Evolutionary conservation across 2,888 invertebrate species (phyloP).

Genomic region (Calliphora vomitoria): DNA sequence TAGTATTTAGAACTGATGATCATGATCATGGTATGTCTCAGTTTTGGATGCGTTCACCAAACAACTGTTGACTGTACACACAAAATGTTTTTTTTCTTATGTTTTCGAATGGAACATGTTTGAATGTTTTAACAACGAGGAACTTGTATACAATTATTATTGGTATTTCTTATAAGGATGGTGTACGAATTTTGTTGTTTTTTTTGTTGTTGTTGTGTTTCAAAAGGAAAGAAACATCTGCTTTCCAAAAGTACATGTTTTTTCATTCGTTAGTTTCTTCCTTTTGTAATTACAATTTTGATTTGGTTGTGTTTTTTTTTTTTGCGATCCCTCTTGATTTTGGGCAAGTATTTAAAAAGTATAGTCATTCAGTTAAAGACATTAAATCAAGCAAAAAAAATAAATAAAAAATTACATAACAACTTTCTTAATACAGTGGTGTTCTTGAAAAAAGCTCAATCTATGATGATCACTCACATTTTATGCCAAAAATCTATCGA

Average conservation of each 20-base stretch:
- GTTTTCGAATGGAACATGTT: slow-evolving; percentile 53
- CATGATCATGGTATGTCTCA: slow-evolving; percentile 13
- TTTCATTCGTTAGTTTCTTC: slow-evolving; percentile 34
- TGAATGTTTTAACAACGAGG: slow-evolving; percentile 40
- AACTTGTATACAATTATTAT: slow-evolving; percentile 49
- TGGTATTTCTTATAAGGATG: slow-evolving; percentile 61
- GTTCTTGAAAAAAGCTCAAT: too few species aligned
- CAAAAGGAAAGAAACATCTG: slow-evolving; percentile 64
- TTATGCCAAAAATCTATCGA: too few species aligned
- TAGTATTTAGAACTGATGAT: slow-evolving; percentile 15
- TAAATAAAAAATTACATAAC: too few species aligned
- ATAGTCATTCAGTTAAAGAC: neutral
- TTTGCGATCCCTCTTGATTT: slow-evolving; percentile 8
- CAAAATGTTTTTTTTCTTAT: slow-evolving; percentile 26
- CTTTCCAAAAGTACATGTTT: slow-evolving; percentile 55
- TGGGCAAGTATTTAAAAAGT: neutral
- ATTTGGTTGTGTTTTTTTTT: slow-evolving; percentile 42
- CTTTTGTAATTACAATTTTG: slow-evolving; percentile 59
- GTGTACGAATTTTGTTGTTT: slow-evolving; percentile 34
- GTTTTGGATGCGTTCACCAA: slow-evolving; percentile 57
- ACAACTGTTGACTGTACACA: slow-evolving; percentile 70
- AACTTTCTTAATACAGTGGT: neutral
- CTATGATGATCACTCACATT: too few species aligned
- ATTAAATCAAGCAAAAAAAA: slow-evolving; percentile 17
- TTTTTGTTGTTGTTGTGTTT: slow-evolving; percentile 28